Conservation (phyloP, 2,888 invertebrate species). For the Rhopalosiphum nymphaeae region DNA sequence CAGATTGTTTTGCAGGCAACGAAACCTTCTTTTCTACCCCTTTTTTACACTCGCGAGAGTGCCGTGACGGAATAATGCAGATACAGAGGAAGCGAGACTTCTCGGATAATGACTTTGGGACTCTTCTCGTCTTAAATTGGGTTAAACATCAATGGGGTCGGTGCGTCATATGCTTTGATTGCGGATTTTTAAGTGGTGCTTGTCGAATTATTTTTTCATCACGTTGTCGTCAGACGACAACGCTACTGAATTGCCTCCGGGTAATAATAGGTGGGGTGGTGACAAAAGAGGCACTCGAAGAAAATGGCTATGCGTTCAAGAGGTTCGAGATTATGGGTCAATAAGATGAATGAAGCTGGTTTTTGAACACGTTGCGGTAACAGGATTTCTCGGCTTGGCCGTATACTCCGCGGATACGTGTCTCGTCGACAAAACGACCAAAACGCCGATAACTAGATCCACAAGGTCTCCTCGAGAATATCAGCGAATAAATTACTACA, state of each 20-base stretch:
- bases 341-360: constrained; percentile 55
- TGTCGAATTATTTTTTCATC: constrained; percentile 38
- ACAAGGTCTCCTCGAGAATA: neutral
- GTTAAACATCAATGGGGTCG: constrained; percentile 39
- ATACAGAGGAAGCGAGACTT: neutral
- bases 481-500: neutral
- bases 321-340: constrained; percentile 55
- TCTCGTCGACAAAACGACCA: neutral
- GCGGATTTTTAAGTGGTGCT: constrained; percentile 57
- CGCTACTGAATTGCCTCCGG: constrained; percentile 4
- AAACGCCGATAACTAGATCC: neutral
- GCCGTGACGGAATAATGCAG: neutral
- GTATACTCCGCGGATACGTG: neutral
- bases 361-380: constrained; percentile 50
- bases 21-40: neutral
- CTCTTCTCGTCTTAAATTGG: constrained; percentile 15
- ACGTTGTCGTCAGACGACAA: constrained; percentile 39
- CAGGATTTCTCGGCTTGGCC: neutral
- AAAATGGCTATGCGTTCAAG: constrained; percentile 43
- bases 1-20: neutral
- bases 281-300: constrained; percentile 32
- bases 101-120: neutral
- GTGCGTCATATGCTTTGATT: constrained; percentile 58
- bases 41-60: neutral
- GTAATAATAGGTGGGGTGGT: neutral